phyloP scores from a whole-genome alignment of 2,888 invertebrate genomes.

The Sphaerophoria rueppellii region DNA sequence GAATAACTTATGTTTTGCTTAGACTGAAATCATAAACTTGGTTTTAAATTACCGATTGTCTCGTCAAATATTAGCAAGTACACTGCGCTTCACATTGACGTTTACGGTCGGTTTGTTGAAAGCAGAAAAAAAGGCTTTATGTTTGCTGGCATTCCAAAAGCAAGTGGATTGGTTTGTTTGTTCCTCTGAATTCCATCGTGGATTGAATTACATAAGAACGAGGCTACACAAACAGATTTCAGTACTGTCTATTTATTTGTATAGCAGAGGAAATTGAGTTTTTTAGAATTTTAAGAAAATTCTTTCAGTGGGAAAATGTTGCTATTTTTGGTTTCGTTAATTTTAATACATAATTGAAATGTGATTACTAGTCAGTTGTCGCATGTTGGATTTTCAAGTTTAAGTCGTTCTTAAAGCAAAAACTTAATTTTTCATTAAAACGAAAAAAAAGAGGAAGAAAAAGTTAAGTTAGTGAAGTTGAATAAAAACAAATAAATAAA shows the following conservation, averaged over 20 bases:
- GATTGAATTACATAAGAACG: slow-evolving; percentile 31
- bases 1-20: slow-evolving; percentile 17
- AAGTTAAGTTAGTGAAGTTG: no score
- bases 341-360: no score
- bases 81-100: neutral
- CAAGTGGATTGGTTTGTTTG: slow-evolving; percentile 39
- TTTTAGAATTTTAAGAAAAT: neutral
- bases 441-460: no score
- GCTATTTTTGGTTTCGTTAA: no score
- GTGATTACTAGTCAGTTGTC: no score
- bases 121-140: slow-evolving; percentile 24
- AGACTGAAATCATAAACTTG: slow-evolving; percentile 43
- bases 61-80: slow-evolving; percentile 19
- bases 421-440: no score
- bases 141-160: slow-evolving; percentile 20
- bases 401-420: no score
- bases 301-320: no score
- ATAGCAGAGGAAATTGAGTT: slow-evolving; percentile 40
- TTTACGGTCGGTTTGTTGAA: slow-evolving; percentile 6
- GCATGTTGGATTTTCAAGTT: no score
- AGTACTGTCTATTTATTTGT: neutral
- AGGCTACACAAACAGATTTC: slow-evolving; percentile 21
- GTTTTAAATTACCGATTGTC: slow-evolving; percentile 50
- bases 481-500: no score
- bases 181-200: slow-evolving; percentile 25